Conservation (phyloP, 2,888 invertebrate species). For the Leptinotarsa tumamoca region DNA sequence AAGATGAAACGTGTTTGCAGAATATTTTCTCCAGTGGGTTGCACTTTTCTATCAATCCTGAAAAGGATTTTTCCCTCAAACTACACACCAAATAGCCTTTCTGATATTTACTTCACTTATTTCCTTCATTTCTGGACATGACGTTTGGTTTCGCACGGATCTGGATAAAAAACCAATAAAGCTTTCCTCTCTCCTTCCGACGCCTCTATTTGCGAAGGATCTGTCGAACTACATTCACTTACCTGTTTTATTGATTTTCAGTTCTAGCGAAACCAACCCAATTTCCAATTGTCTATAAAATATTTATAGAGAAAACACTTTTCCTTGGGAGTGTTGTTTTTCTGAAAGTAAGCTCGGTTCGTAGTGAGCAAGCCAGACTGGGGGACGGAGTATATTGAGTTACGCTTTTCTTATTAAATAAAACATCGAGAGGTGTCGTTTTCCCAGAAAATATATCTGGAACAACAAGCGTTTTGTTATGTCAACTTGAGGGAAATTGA, state of each 20-base stretch:
- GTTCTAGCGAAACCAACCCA: slow-evolving; percentile 33
- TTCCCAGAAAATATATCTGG: slow-evolving; percentile 38
- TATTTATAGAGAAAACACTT: slow-evolving; percentile 44
- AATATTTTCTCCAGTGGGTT: no score
- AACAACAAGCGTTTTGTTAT: slow-evolving; percentile 41
- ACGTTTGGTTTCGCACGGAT: neutral
- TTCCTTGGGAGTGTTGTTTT: slow-evolving; percentile 35
- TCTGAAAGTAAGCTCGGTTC: slow-evolving; percentile 36
- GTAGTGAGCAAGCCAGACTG: slow-evolving; percentile 33
- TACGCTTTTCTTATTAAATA: slow-evolving; percentile 43
- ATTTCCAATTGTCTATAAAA: slow-evolving; percentile 42
- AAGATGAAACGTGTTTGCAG: no score
- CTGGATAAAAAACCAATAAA: neutral
- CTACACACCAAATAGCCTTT: no score
- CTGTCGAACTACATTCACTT: slow-evolving; percentile 21
- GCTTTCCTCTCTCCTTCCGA: neutral
- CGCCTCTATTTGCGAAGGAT: slow-evolving; percentile 1
- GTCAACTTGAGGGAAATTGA: slow-evolving; percentile 42
- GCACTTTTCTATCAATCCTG: no score
- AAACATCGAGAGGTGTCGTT: slow-evolving; percentile 38
- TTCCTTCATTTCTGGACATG: neutral
- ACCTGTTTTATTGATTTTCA: slow-evolving; percentile 34
- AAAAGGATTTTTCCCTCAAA: no score
- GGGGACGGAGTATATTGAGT: slow-evolving; percentile 39
- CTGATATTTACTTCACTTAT: no score